Conservation (phyloP, 2,797 vertebrate genomes). For the Phataginus tricuspis region DNA sequence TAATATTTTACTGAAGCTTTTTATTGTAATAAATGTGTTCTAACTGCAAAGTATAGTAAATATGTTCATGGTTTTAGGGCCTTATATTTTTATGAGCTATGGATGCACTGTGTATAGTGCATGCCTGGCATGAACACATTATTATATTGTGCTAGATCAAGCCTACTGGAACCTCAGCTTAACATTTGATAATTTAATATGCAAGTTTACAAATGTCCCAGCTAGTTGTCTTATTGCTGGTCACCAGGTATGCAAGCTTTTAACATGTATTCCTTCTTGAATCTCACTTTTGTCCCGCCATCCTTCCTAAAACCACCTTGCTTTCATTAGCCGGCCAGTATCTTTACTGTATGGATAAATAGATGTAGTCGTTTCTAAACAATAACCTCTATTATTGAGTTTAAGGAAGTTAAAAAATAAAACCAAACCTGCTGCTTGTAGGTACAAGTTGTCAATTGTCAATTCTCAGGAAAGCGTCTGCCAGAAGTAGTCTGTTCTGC, state of each 20-base stretch:
- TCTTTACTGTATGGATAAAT: conserved; percentile 1
- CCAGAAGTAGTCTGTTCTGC: background rate
- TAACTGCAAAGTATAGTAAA: background rate
- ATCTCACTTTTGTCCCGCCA: background rate
- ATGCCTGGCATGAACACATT: background rate
- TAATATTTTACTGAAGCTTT: background rate
- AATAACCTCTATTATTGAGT: conserved; percentile 30
- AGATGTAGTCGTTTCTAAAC: background rate
- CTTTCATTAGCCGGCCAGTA: background rate
- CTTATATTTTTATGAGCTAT: conserved; percentile 39
- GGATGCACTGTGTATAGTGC: background rate
- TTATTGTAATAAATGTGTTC: background rate
- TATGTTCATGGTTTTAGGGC: conserved; percentile 10
- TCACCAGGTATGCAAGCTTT: background rate
- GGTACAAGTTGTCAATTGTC: background rate
- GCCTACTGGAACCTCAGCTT: background rate
- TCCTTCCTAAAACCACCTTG: background rate
- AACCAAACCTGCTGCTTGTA: background rate
- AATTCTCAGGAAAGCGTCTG: conserved; percentile 44
- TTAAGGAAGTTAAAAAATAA: conserved; percentile 45
- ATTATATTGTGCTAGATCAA: conserved; percentile 46
- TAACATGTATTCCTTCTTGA: background rate
- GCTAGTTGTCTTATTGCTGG: background rate
- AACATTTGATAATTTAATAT: background rate
- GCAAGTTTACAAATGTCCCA: background rate